Conservation (phyloP, 2,113 vertebrate species). For the Apodemus speciosus region DNA sequence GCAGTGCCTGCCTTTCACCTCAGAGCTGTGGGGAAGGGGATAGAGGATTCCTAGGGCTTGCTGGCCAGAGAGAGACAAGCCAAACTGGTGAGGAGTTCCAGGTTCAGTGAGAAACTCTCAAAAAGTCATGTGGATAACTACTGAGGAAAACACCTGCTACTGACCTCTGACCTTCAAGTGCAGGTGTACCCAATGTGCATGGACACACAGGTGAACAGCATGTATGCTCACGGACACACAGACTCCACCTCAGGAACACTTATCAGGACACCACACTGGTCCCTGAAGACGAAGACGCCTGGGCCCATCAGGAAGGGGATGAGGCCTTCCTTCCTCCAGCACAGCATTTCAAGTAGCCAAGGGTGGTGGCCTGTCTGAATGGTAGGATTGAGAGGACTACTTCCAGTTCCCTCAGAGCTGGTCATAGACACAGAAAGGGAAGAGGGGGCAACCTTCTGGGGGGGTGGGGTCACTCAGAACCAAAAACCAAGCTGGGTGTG, state of each 20-base stretch:
- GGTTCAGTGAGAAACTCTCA: neutral
- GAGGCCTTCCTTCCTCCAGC: neutral
- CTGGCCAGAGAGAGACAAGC: neutral
- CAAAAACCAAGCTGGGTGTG: neutral
- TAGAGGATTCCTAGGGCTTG: neutral
- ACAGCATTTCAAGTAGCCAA: neutral
- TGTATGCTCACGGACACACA: no score
- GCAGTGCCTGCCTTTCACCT: neutral
- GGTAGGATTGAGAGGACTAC: neutral
- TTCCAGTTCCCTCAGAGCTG: neutral
- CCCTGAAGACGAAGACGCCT: neutral
- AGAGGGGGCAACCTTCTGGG: neutral
- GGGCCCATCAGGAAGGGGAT: accelerated
- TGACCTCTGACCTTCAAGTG: neutral
- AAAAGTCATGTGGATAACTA: neutral
- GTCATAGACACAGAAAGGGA: neutral
- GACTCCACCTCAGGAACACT: slow-evolving; percentile 9
- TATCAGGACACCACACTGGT: neutral
- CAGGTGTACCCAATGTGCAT: no score
- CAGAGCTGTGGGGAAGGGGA: neutral
- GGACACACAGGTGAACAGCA: neutral
- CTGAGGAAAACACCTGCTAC: neutral
- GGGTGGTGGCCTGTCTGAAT: no score
- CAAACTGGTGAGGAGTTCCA: neutral
- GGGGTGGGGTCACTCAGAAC: neutral